A percentile compares a stretch with the other conserved stretches of the same genome.
phyloP scores from a whole-genome alignment of 2,113 vertebrate species.

The Scytalopus superciliaris region DNA sequence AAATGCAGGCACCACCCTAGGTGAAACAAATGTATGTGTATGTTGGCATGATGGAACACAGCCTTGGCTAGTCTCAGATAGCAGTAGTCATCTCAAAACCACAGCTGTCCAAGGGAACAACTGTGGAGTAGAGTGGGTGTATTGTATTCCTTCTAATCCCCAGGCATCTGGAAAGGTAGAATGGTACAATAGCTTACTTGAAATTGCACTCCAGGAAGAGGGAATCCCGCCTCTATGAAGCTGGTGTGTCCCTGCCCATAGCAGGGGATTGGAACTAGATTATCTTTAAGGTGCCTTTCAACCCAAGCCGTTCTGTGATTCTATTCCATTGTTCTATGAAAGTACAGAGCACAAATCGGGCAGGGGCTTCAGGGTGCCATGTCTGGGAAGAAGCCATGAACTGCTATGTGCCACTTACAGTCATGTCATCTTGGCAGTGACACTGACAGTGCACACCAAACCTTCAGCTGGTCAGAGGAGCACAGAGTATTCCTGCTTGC shows the following conservation, averaged over 20 bases:
- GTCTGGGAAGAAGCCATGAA: neutral
- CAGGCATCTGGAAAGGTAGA: neutral
- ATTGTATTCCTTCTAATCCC: neutral
- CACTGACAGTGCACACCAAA: rapidly evolving
- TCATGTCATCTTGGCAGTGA: rapidly evolving
- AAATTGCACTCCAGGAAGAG: neutral
- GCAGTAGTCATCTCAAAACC: neutral
- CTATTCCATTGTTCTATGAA: neutral
- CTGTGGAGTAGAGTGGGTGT: rapidly evolving
- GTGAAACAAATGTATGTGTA: neutral
- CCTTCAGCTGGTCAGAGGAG: neutral
- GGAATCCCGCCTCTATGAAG: neutral
- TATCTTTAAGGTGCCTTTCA: neutral
- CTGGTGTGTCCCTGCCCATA: neutral
- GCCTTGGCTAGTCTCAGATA: neutral
- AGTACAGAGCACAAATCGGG: rapidly evolving
- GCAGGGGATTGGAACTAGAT: neutral
- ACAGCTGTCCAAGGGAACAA: neutral
- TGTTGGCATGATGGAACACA: neutral
- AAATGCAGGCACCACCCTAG: neutral
- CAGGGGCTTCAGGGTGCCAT: neutral
- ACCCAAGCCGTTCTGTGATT: neutral
- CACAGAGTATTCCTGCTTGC: neutral
- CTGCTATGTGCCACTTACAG: rapidly evolving
- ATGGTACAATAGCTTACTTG: neutral